Evolutionary conservation across 2,113 vertebrate genomes (phyloP).

Genomic region (human (Homo sapiens)): GRCh38 chr1:48547501-48548000

Average conservation of each 20-base stretch:
- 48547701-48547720: no score
- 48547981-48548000: not conserved
- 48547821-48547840: not conserved
- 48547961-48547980: not conserved
- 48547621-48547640: not conserved
- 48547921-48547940: not conserved
- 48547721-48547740: not conserved
- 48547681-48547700: not conserved
- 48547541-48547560: not conserved
- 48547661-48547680: not conserved
- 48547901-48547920: not conserved
- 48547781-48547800: not conserved
- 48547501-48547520: not conserved
- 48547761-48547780: not conserved
- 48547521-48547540: not conserved
- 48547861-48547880: not conserved
- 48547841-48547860: not conserved
- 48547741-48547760: not conserved
- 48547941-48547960: not conserved
- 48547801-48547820: not conserved
- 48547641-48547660: not conserved
- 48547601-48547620: not conserved
- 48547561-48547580: not conserved
- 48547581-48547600: not conserved
- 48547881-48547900: not conserved